Evolutionary conservation across 2,888 invertebrate species (phyloP), one percentile per base, ranked within the genome.

Genomic region (Orthonychiurus folsomi): DNA sequence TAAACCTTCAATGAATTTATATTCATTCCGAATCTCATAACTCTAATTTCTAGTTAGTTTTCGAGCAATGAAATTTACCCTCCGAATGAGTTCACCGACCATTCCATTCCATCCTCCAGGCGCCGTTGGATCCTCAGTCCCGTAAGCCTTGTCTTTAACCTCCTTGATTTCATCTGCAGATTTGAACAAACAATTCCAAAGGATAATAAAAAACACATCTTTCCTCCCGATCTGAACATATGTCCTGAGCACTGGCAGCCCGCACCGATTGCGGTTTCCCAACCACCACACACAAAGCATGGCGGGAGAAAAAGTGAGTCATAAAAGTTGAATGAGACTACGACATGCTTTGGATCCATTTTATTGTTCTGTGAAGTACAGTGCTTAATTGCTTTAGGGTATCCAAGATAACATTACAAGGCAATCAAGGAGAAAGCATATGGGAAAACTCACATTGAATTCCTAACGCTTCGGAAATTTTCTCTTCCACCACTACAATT

Each of bases 61-160:
- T n/a, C n/a, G n/a, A n/a, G n/a, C n/a, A n/a, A n/a, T n/a, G n/a
- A n/a, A n/a, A n/a, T 83, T 82, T 81, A 92, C 92, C 83, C 89
- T 86, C 77, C 89, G 83, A 56, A 90, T 84, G 66, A 93, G 81
- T 78, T 92, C 92, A 15, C 90, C 91, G 50, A 93, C 86, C 81
- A 91, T 86, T 58, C 91, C 90, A 74, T 91, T 88, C 89, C 91
- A 93, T 58, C 87, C 87, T 26, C 87, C 88, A 68, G 84, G 82
- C 2, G 84, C 83, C 61, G 85, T 82, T 50, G 85, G 81, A 76
- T 86, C 86, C 78, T 89, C 88, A 15, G 85, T 83, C 1, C 91
- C 91, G 75, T 92, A 93, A 75, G 86, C 85, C 24, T 86, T 86
- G 76, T 95, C 94, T 74, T 86, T 88, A 1, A 92, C 92, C 62